Evolutionary conservation across 2,888 invertebrate genomes (phyloP), one percentile per base, ranked within the genome.

Genomic region (Ornithoptera priamus): DNA sequence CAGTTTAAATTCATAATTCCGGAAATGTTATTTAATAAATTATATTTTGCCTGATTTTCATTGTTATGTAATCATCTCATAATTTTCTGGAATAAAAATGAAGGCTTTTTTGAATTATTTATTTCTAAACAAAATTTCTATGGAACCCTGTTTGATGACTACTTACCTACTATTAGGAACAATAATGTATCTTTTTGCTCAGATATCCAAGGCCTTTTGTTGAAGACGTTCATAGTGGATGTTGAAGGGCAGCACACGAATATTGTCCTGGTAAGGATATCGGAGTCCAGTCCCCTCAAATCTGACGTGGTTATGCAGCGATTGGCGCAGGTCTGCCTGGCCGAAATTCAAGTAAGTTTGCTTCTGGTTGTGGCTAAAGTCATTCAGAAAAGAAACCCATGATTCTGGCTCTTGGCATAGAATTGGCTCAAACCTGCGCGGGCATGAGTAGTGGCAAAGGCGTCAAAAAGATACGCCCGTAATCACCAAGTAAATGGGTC

Each of bases 211-310:
- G 93, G 94, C 0, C 79, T 94, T 58, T 90, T 93, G 58, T 94
- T 95, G 65, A 93, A 94, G 72, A 85, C 94, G 56, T 93, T 96
- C 77, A 85, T 79, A 0, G 95, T 96, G 39, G 94, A 96, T 75
- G 79, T 95, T 60, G 84, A 90, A 3, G 89, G 85, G 22, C 93
- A 95, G 18, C 95, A 96, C 75, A 95, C 95, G 1, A 97, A 97
- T 84, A 97, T 97, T 76, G 88, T 97, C 69, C 92, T 97, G 78
- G 90, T 97, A 62, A 87, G 93, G 42, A 87, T 95, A 18, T 80
- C 94, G 1, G 89, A 93, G 73, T 78, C 88, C 2, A 93, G 93
- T 20, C 80, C 88, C 50, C 82, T 96, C 36, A 86, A 87, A 7
- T 93, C 96, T 0, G 87, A 83, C 20, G 89, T 73, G 17, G 84